These are phyloP conservation scores for Kradibia gibbosae DNA, from an alignment of 1,140 invertebrate genomes.

Conservation along the genomic window DNA sequence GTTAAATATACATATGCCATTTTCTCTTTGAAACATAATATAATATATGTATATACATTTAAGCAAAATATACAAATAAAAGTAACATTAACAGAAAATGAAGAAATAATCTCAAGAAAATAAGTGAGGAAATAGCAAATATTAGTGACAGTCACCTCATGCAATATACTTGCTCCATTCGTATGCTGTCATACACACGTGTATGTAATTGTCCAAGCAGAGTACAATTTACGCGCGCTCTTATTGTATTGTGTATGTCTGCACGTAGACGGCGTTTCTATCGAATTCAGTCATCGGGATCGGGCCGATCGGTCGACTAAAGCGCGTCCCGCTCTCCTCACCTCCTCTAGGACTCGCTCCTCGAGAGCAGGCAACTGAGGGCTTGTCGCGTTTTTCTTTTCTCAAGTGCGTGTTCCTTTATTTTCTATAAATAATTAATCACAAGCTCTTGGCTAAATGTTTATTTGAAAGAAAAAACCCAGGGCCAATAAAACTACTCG, in stretches of 20 bases:
- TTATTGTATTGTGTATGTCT: background rate
- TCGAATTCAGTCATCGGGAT: constrained; percentile 60
- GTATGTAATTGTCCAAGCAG: too few species aligned
- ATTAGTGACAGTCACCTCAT: background rate
- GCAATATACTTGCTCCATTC: background rate
- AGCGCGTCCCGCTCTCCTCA: constrained; percentile 12
- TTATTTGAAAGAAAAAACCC: background rate
- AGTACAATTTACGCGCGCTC: background rate
- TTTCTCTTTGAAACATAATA: too few species aligned
- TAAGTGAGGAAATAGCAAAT: background rate
- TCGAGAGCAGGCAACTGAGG: background rate
- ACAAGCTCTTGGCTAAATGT: background rate
- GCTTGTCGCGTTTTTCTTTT: background rate
- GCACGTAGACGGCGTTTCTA: constrained; percentile 18
- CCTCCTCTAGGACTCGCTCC: background rate
- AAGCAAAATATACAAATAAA: background rate
- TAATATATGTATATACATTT: background rate
- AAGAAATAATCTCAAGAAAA: background rate
- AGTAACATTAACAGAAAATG: background rate
- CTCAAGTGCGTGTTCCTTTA: background rate
- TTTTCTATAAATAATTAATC: background rate
- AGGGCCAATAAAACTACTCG: background rate
- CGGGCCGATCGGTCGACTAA: constrained; percentile 60
- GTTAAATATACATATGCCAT: background rate
- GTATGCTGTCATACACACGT: background rate